A percentile compares a stretch with the other conserved stretches of the same genome.
These are phyloP conservation scores for Istiophorus platypterus DNA, from an alignment of 2,113 vertebrate species.

Conservation along the genomic window DNA sequence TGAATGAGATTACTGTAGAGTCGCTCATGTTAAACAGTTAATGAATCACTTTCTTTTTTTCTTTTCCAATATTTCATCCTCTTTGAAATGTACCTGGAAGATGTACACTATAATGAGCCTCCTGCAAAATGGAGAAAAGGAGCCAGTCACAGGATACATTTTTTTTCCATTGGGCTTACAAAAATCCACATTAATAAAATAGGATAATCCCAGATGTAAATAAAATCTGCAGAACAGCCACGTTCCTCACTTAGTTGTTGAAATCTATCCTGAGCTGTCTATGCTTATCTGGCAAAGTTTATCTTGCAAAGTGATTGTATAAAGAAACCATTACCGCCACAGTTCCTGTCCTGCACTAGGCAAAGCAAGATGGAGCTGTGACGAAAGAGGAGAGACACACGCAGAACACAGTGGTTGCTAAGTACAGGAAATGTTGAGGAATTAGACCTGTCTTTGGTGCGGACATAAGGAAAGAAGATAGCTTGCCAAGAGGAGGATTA, in stretches of 20 bases:
- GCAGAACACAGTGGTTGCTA: neutral
- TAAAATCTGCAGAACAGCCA: neutral
- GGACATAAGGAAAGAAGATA: slow-evolving; percentile 13
- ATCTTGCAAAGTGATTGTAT: slow-evolving; percentile 54
- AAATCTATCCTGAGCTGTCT: slow-evolving; percentile 36
- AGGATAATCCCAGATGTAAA: slow-evolving; percentile 36
- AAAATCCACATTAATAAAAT: slow-evolving; percentile 24
- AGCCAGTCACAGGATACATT: slow-evolving; percentile 1
- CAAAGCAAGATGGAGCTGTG: slow-evolving; percentile 12
- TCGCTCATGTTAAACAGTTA: neutral
- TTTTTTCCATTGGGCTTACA: slow-evolving; percentile 14
- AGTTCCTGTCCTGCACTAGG: slow-evolving; percentile 52
- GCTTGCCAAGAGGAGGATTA: slow-evolving; percentile 39
- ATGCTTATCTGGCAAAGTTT: slow-evolving; percentile 47
- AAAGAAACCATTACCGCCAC: slow-evolving; percentile 57
- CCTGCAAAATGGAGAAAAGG: neutral
- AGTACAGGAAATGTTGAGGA: slow-evolving; percentile 53
- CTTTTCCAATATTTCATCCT: slow-evolving; percentile 19
- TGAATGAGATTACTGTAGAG: neutral
- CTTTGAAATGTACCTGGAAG: neutral
- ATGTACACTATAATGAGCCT: neutral
- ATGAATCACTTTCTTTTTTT: slow-evolving; percentile 1
- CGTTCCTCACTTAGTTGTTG: slow-evolving; percentile 22
- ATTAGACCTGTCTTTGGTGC: slow-evolving; percentile 29
- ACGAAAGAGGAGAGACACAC: slow-evolving; percentile 23